Conservation (phyloP, 2,797 vertebrate genomes). For the Novumbra hubbsi region DNA sequence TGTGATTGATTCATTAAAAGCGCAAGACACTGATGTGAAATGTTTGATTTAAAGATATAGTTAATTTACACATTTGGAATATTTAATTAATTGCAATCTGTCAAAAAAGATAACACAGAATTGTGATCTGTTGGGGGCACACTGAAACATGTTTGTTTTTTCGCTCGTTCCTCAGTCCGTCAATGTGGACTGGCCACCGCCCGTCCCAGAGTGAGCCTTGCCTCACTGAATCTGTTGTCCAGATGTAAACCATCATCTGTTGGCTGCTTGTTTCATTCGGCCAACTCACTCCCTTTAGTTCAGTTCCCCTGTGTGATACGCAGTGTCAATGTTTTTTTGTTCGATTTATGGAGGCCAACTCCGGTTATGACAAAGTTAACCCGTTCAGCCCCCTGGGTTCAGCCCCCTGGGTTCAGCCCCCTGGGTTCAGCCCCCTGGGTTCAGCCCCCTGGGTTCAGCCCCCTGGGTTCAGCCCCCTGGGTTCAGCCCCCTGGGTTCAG, state of each 20-base stretch:
- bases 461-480: too few species aligned
- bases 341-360: neutral
- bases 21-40: neutral
- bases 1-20: neutral
- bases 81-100: neutral
- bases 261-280: neutral
- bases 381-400: neutral
- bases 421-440: too few species aligned
- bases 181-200: conserved; percentile 94
- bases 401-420: too few species aligned
- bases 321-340: neutral
- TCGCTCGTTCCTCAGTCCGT: conserved; percentile 80
- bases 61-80: neutral
- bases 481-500: too few species aligned
- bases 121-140: neutral
- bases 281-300: neutral
- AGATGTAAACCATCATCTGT: neutral
- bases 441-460: too few species aligned
- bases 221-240: neutral
- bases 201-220: conserved; percentile 76
- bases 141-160: neutral
- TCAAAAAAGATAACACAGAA: neutral
- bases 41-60: neutral
- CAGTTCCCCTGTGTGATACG: neutral
- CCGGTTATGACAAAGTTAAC: neutral